Conservation (phyloP, 2,797 vertebrate species). For the Bovichtus diacanthus region DNA sequence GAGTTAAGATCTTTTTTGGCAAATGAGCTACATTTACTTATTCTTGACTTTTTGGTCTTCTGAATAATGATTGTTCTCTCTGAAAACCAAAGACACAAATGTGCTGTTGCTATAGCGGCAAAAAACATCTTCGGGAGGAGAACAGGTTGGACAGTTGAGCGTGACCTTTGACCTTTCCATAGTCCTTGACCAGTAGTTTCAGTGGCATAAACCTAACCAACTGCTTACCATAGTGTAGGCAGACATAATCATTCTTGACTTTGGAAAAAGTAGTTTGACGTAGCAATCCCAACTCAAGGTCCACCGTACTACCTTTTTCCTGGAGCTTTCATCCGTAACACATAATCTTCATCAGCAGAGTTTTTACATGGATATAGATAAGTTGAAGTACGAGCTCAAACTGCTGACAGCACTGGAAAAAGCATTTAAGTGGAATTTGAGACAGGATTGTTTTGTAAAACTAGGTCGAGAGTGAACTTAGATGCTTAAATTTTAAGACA, state of each 20-base stretch:
- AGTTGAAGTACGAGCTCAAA: background rate
- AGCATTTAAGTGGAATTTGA: background rate
- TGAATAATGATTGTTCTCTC: background rate
- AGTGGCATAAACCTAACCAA: background rate
- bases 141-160: too few species aligned
- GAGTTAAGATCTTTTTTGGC: background rate
- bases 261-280: background rate
- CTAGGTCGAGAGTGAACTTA: background rate
- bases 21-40: background rate
- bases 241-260: background rate
- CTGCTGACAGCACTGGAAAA: background rate
- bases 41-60: background rate
- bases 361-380: background rate
- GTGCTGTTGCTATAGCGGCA: too few species aligned
- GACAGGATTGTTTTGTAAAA: background rate
- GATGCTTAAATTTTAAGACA: background rate
- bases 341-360: background rate
- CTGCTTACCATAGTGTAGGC: background rate
- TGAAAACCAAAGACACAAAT: background rate
- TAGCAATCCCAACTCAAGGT: background rate
- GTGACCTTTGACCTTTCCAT: background rate
- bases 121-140: background rate
- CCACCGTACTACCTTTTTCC: background rate
- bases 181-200: background rate
- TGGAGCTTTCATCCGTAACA: background rate